Conservation (phyloP, 2,113 vertebrate genomes). For the Otocyon megalotis region DNA sequence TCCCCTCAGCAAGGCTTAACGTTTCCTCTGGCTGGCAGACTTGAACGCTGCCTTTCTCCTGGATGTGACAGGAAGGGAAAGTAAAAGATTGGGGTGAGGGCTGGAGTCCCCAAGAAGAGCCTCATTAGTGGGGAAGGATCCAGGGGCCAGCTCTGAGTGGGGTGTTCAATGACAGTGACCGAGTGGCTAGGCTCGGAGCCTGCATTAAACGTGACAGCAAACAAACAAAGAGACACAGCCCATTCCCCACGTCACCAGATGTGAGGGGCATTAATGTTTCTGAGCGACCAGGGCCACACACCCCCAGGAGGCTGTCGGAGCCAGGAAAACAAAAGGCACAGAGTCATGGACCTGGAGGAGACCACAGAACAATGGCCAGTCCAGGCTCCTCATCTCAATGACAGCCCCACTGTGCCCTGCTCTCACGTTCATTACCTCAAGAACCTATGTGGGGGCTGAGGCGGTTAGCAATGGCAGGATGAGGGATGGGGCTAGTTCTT, state of each 20-base stretch:
- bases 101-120: background rate
- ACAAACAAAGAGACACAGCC: background rate
- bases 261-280: background rate
- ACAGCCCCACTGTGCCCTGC: accelerated
- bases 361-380: background rate
- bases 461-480: background rate
- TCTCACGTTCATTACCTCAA: background rate
- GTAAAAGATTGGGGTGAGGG: background rate
- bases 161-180: background rate
- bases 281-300: background rate
- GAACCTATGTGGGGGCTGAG: background rate
- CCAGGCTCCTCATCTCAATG: background rate
- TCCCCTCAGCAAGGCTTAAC: background rate
- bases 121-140: slow-evolving; percentile 18
- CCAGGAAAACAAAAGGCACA: background rate
- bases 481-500: background rate
- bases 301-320: background rate
- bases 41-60: background rate
- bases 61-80: background rate
- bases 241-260: background rate
- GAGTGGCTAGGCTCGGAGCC: background rate
- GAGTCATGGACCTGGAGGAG: background rate
- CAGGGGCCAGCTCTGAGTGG: background rate
- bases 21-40: background rate
- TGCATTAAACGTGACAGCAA: background rate